Base-by-base conservation (phyloP, 2,113 vertebrate species). In the Oophaga pumilio region DNA sequence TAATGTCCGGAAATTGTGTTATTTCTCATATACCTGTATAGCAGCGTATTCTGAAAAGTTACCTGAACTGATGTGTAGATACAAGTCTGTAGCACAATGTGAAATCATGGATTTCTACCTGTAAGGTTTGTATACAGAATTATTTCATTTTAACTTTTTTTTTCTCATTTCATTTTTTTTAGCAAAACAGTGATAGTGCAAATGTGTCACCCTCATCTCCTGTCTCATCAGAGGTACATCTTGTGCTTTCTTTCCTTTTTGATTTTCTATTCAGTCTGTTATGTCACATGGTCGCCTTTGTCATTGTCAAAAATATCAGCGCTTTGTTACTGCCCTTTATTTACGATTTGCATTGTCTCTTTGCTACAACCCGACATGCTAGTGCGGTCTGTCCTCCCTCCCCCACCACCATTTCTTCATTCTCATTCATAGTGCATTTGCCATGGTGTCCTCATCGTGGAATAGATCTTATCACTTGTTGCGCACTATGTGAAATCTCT, bases 101-200 rank as follows among this genome's bases (percentile, higher is more conserved):
- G 18, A 77, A 3, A 77, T 77, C 22, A 56, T n/a, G 20, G 49
- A n/a, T 52, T 11, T 76, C 74, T 4, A 10, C 1, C 8, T 76
- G 10, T 53, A 13, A 50, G 14, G 15, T 43, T 49, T 73, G 33
- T 60, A 53, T 14, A 0, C 14, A 53, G 81, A 69, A 17, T 68
- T 10, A 11, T n/a, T 83, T 64, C 59, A 49, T 49, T 82, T 52
- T 66, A 68, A 79, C 49, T 33, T 85, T 82, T 89, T 89, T 91
- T 94, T 93, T 94, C 91, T 82, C 93, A 94, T 95, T 90, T 90
- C 89, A 90, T 43, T 43, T n/a, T n/a, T 95, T 96, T 94, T 95
- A 96, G 95, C 94, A 94, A 94, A 94, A 94, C 92, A 94, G 92
- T 95, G 94, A 95, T 94, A 92, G 94, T 94, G 92, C 93, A 95